Conservation (phyloP, 2,797 vertebrate genomes). For the Coluber constrictor region DNA sequence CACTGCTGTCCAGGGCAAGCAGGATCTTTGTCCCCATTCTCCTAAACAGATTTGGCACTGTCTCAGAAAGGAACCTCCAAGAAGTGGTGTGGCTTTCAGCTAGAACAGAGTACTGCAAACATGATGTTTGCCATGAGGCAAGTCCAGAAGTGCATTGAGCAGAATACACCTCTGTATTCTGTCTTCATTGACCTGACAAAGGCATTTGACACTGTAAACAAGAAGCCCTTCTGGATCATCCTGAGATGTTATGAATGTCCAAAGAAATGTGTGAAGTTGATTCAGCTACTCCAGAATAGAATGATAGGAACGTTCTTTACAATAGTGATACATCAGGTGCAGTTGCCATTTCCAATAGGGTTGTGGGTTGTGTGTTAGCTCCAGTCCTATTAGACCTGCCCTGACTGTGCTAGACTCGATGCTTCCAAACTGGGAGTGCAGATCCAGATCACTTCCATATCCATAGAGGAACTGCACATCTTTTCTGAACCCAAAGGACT, state of each 20-base stretch:
- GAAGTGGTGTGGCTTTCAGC: background rate
- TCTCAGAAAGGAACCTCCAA: background rate
- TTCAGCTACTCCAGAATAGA: background rate
- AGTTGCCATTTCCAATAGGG: background rate
- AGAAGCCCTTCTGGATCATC: background rate
- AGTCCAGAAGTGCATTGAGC: background rate
- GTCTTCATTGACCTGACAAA: background rate
- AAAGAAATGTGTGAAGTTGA: background rate
- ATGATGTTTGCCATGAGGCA: background rate
- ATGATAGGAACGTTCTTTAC: background rate
- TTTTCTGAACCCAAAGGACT: background rate
- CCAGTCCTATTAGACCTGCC: background rate
- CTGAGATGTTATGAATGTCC: background rate
- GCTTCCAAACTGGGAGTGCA: background rate
- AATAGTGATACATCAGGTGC: background rate
- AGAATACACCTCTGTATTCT: background rate
- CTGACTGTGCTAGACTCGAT: background rate
- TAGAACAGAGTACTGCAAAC: background rate
- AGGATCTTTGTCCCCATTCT: background rate
- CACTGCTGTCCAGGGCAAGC: background rate
- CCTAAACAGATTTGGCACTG: background rate
- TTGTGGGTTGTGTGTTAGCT: background rate
- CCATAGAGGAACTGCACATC: background rate
- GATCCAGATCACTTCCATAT: background rate
- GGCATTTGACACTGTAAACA: background rate